These are phyloP conservation scores for Apotomis capreana DNA, from an alignment of 2,888 invertebrate genomes.

Conservation along the genomic window DNA sequence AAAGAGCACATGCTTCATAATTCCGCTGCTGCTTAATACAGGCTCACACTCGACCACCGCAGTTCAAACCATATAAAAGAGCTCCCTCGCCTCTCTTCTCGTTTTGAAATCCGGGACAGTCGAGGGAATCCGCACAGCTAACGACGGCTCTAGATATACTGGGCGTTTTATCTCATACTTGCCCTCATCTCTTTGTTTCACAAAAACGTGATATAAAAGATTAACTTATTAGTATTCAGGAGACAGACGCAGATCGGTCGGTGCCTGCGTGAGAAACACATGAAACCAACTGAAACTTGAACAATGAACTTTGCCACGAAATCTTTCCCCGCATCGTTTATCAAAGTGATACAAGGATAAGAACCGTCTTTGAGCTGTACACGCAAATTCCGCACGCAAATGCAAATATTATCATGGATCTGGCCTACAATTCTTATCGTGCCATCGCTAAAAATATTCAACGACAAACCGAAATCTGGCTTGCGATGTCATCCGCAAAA, in stretches of 20 bases:
- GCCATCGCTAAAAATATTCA: conserved; percentile 30
- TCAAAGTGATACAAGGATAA: conserved; percentile 36
- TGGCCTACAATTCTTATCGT: conserved; percentile 35
- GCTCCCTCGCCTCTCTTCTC: conserved; percentile 49
- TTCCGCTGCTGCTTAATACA: conserved; percentile 78
- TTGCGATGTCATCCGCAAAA: conserved; percentile 21
- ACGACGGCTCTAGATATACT: conserved; percentile 57
- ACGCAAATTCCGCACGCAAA: conserved; percentile 29
- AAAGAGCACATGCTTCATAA: conserved; percentile 78
- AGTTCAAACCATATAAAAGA: conserved; percentile 59
- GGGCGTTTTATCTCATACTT: conserved; percentile 71
- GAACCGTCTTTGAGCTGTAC: conserved; percentile 44
- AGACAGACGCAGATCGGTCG: conserved; percentile 62
- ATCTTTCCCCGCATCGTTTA: conserved; percentile 29
- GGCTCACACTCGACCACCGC: conserved; percentile 74
- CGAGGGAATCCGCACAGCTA: conserved; percentile 47
- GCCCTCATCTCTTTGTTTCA: conserved; percentile 80
- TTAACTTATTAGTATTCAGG: conserved; percentile 82
- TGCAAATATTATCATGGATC: conserved; percentile 32
- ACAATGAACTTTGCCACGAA: conserved; percentile 33
- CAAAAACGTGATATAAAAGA: conserved; percentile 81
- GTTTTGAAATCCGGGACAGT: conserved; percentile 47
- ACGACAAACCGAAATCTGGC: conserved; percentile 28
- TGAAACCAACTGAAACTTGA: conserved; percentile 48
- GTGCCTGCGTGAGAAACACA: conserved; percentile 65